phyloP scores from a whole-genome alignment of 2,113 vertebrate genomes.

The Ammodytes dubius region DNA sequence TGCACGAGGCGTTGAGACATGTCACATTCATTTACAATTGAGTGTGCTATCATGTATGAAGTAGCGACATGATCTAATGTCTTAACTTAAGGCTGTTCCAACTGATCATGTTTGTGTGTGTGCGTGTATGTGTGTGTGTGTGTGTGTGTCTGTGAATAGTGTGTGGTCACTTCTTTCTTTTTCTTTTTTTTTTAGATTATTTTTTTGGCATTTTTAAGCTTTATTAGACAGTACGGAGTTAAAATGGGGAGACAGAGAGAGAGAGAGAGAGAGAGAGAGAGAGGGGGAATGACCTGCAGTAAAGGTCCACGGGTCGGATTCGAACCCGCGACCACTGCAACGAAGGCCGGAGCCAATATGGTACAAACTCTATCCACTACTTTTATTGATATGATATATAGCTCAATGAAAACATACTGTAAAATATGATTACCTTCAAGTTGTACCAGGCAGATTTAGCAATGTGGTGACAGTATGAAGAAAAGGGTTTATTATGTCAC shows the following conservation, averaged over 20 bases:
- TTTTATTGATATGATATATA: not conserved
- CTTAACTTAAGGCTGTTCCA: not conserved
- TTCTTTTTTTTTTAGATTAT: too few species aligned
- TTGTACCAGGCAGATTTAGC: not conserved
- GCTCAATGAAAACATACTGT: not conserved
- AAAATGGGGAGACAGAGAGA: too few species aligned
- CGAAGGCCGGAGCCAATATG: too few species aligned
- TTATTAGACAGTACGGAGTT: too few species aligned
- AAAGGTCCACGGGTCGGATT: too few species aligned
- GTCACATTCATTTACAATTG: not conserved
- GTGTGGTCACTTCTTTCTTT: not conserved
- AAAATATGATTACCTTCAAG: conserved; percentile 24
- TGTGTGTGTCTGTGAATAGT: not conserved
- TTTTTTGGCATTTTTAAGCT: too few species aligned
- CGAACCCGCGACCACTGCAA: too few species aligned
- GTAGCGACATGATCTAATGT: not conserved
- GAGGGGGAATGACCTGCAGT: too few species aligned
- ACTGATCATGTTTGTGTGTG: conserved; percentile 1
- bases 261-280: too few species aligned
- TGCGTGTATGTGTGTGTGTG: too few species aligned
- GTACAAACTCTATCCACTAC: too few species aligned
- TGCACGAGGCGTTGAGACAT: not conserved
- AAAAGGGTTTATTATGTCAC: too few species aligned
- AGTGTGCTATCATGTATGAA: not conserved
- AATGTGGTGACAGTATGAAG: not conserved